These are phyloP conservation scores for Latrodectus elegans DNA, from an alignment of 2,888 invertebrate species.

Conservation along the genomic window DNA sequence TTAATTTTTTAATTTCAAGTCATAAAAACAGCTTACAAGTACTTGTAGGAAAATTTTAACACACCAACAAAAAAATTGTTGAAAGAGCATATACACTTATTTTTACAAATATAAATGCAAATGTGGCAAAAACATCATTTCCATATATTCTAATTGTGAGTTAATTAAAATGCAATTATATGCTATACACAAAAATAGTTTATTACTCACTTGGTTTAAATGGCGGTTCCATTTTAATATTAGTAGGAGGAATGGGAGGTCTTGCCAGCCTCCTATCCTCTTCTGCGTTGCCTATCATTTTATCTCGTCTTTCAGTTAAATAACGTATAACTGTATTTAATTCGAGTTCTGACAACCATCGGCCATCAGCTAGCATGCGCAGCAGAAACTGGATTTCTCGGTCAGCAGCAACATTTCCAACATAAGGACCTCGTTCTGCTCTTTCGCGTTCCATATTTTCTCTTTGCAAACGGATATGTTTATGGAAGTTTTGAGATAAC, in stretches of 20 bases:
- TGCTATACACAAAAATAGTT: neutral
- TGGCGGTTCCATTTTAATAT: slow-evolving; percentile 36
- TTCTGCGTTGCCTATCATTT: slow-evolving; percentile 35
- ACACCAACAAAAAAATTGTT: no score
- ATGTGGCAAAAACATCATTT: no score
- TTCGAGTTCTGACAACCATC: slow-evolving; percentile 54
- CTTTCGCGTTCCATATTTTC: slow-evolving; percentile 62
- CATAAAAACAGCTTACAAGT: no score
- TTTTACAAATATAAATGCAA: no score
- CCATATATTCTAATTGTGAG: no score
- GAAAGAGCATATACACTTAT: no score
- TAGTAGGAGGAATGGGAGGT: slow-evolving; percentile 25
- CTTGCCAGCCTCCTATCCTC: slow-evolving; percentile 33
- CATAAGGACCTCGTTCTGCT: slow-evolving; percentile 58
- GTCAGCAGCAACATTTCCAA: slow-evolving; percentile 54
- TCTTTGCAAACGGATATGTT: slow-evolving; percentile 72
- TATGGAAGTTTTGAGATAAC: slow-evolving; percentile 78
- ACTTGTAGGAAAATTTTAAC: no score
- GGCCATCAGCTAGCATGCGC: slow-evolving; percentile 82
- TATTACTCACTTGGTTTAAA: slow-evolving; percentile 46
- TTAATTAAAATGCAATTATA: no score
- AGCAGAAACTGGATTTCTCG: slow-evolving; percentile 81
- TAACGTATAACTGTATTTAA: slow-evolving; percentile 53
- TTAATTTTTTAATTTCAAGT: no score
- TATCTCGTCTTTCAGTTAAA: slow-evolving; percentile 60